phyloP scores from a whole-genome alignment of 2,797 vertebrate genomes.

The Columba guinea region DNA sequence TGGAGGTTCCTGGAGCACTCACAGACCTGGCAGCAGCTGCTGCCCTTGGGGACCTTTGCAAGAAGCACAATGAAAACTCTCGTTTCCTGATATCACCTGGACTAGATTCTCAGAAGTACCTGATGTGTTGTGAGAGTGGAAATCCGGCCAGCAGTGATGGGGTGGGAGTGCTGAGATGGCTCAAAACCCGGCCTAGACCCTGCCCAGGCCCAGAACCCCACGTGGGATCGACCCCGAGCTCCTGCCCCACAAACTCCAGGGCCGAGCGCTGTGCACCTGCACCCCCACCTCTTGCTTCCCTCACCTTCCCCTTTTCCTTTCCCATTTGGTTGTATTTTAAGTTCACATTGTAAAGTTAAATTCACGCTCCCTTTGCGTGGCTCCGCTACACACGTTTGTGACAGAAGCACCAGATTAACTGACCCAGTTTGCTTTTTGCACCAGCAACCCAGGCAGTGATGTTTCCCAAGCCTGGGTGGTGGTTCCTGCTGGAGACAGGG shows the following conservation, averaged over 20 bases:
- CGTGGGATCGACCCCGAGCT: too few species aligned
- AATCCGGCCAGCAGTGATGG: rapidly evolving
- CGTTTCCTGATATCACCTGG: not conserved
- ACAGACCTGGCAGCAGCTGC: not conserved
- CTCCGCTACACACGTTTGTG: rapidly evolving
- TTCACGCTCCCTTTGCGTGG: rapidly evolving
- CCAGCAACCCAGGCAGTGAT: rapidly evolving
- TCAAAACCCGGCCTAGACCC: not conserved
- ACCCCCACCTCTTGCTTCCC: not conserved
- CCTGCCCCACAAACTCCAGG: not conserved
- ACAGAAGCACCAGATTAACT: not conserved
- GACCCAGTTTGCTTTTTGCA: not conserved
- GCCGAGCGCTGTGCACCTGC: not conserved
- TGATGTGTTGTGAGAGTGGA: not conserved
- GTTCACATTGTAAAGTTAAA: rapidly evolving
- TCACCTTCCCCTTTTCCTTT: not conserved
- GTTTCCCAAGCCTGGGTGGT: not conserved
- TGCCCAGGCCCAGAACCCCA: not conserved
- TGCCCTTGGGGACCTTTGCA: not conserved
- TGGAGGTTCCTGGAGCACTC: not conserved
- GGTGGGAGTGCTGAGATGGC: not conserved
- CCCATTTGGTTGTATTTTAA: not conserved
- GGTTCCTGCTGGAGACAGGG: not conserved
- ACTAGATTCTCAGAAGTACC: not conserved
- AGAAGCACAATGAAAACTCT: not conserved